A percentile compares a stretch with the other conserved stretches of the same genome.
Evolutionary conservation across 1,140 invertebrate genomes (phyloP).

Genomic region (Monochamus saltuarius): DNA sequence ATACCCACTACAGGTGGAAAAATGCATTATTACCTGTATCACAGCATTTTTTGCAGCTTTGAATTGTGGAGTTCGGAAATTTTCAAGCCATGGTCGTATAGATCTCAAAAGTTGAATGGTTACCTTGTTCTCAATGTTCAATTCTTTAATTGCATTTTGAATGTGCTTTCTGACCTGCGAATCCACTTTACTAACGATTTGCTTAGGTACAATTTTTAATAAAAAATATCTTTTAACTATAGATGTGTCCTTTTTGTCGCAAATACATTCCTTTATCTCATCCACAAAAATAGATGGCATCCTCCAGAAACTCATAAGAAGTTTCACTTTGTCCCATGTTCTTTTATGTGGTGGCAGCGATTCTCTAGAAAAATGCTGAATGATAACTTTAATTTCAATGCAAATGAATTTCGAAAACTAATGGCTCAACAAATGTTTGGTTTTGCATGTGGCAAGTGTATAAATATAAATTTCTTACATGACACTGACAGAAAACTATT

Average conservation of each 20-base stretch:
- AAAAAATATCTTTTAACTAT: slow-evolving; percentile 45
- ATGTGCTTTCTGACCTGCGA: slow-evolving; percentile 34
- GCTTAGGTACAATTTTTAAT: slow-evolving; percentile 48
- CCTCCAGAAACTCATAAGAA: slow-evolving; percentile 50
- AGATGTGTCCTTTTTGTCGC: slow-evolving; percentile 41
- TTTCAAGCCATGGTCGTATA: slow-evolving; percentile 45
- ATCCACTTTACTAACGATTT: slow-evolving; percentile 37
- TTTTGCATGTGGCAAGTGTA: no score
- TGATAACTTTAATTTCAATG: no score
- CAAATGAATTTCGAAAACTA: slow-evolving; percentile 1
- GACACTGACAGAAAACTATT: no score
- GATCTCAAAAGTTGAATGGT: slow-evolving; percentile 33
- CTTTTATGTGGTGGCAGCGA: slow-evolving; percentile 41
- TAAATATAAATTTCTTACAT: no score
- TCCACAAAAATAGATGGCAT: slow-evolving; percentile 42
- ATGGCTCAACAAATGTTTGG: slow-evolving; percentile 2
- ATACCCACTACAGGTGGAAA: no score
- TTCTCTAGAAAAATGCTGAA: slow-evolving; percentile 38
- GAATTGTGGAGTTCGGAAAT: slow-evolving; percentile 40
- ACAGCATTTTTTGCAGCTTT: slow-evolving; percentile 46
- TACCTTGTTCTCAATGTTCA: slow-evolving; percentile 42
- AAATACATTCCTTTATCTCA: slow-evolving; percentile 42
- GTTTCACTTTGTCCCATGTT: slow-evolving; percentile 45
- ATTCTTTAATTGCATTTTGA: slow-evolving; percentile 37
- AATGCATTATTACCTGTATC: slow-evolving; percentile 46